Evolutionary conservation across 2,113 vertebrate genomes (phyloP).

Genomic region (Tenrec ecaudatus): DNA sequence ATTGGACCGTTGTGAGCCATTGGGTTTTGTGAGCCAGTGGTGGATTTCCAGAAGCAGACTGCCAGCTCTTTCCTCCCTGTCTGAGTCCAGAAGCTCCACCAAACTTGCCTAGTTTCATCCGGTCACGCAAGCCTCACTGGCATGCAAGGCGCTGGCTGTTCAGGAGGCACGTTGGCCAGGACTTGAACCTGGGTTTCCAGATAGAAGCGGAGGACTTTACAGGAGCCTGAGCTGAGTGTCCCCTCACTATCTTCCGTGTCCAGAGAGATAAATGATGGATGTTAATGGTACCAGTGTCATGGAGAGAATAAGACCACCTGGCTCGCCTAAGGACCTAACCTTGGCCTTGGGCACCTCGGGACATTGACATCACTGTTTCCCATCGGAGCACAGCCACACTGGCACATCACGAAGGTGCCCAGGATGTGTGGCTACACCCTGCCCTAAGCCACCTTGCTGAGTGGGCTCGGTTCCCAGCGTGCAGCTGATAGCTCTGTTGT

Average conservation of each 20-base stretch:
- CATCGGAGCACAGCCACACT: not conserved
- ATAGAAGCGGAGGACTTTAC: not conserved
- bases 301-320: not conserved
- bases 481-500: not conserved
- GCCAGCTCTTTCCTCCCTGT: not conserved
- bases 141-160: not conserved
- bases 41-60: not conserved
- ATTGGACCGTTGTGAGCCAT: not conserved
- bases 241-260: not conserved
- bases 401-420: not conserved
- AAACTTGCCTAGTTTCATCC: not conserved
- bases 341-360: not conserved
- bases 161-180: not conserved
- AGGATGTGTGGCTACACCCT: conserved; percentile 25
- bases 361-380: not conserved
- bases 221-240: not conserved
- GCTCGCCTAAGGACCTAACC: conserved; percentile 16
- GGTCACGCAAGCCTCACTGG: not conserved
- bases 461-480: not conserved
- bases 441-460: not conserved
- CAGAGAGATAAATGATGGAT: not conserved
- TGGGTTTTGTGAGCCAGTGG: not conserved
- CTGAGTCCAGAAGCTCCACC: not conserved
- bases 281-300: not conserved
- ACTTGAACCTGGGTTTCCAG: not conserved